phyloP scores from a whole-genome alignment of 2,797 vertebrate genomes.

The Malacoctenus gilli region DNA sequence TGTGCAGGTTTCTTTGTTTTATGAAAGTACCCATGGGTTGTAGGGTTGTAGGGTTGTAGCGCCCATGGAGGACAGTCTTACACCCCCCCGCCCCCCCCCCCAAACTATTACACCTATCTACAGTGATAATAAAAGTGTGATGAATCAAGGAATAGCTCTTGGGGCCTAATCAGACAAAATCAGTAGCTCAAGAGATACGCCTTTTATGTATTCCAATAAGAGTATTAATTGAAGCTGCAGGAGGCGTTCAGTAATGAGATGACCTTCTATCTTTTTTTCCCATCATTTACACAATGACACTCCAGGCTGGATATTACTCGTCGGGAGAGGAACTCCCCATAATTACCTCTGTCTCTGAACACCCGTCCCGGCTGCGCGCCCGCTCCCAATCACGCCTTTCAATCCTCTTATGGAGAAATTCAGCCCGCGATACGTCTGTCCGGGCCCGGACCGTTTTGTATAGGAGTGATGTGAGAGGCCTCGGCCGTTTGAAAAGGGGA shows the following conservation, averaged over 20 bases:
- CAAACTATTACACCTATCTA: neutral
- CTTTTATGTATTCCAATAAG: slow-evolving; percentile 36
- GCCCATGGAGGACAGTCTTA: too few relatives aligned
- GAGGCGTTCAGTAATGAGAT: slow-evolving; percentile 46
- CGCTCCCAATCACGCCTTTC: slow-evolving; percentile 22
- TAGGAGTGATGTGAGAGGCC: slow-evolving; percentile 50
- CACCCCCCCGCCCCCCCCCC: too few relatives aligned
- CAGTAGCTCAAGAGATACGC: slow-evolving; percentile 7
- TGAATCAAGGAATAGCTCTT: slow-evolving; percentile 8
- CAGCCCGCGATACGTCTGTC: slow-evolving; percentile 42
- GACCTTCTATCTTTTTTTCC: slow-evolving; percentile 50
- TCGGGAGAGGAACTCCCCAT: slow-evolving; percentile 32
- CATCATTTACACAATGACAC: slow-evolving; percentile 50
- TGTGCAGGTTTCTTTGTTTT: too few relatives aligned
- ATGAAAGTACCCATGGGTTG: too few relatives aligned
- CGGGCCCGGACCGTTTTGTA: slow-evolving; percentile 58
- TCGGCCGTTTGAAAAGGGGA: slow-evolving; percentile 45
- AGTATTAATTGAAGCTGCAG: slow-evolving; percentile 46
- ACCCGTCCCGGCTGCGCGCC: slow-evolving; percentile 24
- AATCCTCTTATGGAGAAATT: slow-evolving; percentile 39
- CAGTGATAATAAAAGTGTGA: slow-evolving; percentile 3
- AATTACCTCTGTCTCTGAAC: slow-evolving; percentile 47
- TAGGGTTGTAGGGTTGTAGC: too few relatives aligned
- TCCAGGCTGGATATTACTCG: slow-evolving; percentile 36
- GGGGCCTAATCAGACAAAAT: slow-evolving; percentile 21